Evolutionary conservation across 1,140 invertebrate genomes (phyloP).

Genomic region (Drosophila bocki): DNA sequence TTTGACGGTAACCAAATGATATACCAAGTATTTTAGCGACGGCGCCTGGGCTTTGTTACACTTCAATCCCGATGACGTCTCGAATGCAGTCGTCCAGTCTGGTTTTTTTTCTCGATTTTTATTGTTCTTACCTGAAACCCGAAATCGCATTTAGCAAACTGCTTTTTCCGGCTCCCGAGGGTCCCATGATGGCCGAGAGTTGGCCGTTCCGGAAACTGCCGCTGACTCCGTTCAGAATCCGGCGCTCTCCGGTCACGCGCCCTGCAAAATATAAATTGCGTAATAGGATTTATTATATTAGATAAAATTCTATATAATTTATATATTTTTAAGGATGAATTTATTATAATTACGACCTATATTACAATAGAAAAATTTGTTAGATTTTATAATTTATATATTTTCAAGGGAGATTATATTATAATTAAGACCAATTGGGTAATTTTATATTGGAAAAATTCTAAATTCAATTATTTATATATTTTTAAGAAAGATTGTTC

Average conservation of each 20-base stretch:
- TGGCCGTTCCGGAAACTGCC: slow-evolving; percentile 91
- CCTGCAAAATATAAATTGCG: slow-evolving; percentile 51
- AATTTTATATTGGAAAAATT: too few species aligned
- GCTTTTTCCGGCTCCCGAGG: slow-evolving; percentile 93
- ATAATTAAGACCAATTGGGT: too few species aligned
- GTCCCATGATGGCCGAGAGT: slow-evolving; percentile 94
- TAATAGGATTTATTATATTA: background rate
- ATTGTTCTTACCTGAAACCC: slow-evolving; percentile 88
- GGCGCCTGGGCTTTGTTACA: slow-evolving; percentile 25
- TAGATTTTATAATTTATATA: too few species aligned
- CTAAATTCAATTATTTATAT: too few species aligned
- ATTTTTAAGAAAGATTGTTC: too few species aligned
- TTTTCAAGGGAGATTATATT: too few species aligned
- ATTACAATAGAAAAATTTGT: too few species aligned
- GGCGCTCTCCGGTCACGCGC: slow-evolving; percentile 70
- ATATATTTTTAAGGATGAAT: background rate
- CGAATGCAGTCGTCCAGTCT: slow-evolving; percentile 19
- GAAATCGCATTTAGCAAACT: slow-evolving; percentile 90
- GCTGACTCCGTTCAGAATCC: slow-evolving; percentile 88
- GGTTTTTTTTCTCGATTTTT: slow-evolving; percentile 11
- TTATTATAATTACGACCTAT: background rate
- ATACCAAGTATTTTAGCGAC: background rate
- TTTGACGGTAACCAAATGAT: slow-evolving; percentile 17
- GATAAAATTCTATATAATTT: background rate
- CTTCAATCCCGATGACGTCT: slow-evolving; percentile 23